Evolutionary conservation across 1,140 invertebrate genomes (phyloP).

Genomic region (Arion vulgaris): DNA sequence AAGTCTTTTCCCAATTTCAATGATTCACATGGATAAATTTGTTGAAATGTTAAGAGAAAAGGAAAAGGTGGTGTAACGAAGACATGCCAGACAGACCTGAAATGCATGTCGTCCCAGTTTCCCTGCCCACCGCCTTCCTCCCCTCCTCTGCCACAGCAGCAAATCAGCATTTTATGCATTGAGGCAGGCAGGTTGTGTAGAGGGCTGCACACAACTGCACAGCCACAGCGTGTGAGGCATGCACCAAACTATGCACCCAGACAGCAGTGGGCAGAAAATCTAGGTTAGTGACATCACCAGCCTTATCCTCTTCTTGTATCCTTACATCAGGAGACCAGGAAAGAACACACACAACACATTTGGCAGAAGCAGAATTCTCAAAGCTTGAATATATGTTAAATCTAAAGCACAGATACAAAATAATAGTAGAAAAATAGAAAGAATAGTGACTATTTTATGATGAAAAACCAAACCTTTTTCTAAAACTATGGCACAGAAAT

Average conservation of each 20-base stretch:
- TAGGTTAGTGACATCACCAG: constrained; percentile 22
- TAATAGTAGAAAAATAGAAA: not conserved
- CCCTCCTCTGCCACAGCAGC: constrained; percentile 15
- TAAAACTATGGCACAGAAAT: not conserved
- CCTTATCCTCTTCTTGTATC: not conserved
- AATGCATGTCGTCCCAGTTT: constrained; percentile 36
- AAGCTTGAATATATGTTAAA: not conserved
- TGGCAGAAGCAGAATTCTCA: not conserved
- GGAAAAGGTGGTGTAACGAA: constrained; percentile 12
- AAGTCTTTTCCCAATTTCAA: not conserved
- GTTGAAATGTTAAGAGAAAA: constrained; percentile 22
- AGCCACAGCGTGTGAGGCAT: constrained; percentile 16
- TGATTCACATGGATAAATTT: constrained; percentile 8
- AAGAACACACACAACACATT: constrained; percentile 2
- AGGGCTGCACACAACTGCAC: constrained; percentile 5
- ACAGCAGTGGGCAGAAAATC: constrained; percentile 32
- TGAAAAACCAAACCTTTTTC: not conserved
- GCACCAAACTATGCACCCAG: constrained; percentile 29
- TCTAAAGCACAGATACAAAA: not conserved
- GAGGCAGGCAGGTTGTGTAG: constrained; percentile 40
- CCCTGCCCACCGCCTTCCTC: constrained; percentile 20
- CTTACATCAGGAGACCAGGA: not conserved
- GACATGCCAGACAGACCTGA: constrained; percentile 38
- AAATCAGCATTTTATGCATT: constrained; percentile 32
- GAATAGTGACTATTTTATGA: not conserved